Conservation (phyloP, 2,797 vertebrate genomes). For the Falco biarmicus region DNA sequence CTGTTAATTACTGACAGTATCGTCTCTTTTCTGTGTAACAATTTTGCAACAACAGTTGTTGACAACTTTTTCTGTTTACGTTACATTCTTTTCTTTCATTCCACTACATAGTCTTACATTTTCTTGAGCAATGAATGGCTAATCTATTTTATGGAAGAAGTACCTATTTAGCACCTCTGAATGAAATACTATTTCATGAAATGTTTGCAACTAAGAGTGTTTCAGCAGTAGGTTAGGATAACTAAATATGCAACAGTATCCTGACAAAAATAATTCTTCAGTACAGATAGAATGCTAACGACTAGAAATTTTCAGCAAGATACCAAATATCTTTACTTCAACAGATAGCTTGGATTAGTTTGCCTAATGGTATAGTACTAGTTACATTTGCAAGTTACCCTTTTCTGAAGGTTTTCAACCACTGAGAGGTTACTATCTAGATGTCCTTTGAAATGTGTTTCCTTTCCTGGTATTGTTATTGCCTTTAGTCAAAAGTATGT, state of each 20-base stretch:
- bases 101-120: background rate
- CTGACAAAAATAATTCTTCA: background rate
- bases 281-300: background rate
- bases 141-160: background rate
- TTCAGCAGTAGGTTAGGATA: background rate
- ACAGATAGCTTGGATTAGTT: background rate
- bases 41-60: background rate
- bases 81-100: background rate
- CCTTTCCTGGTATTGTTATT: background rate
- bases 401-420: background rate
- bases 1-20: background rate
- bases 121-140: background rate
- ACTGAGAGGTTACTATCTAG: background rate
- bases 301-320: background rate
- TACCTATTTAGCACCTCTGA: background rate
- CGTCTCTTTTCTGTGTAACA: background rate
- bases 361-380: background rate
- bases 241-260: background rate
- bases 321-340: background rate
- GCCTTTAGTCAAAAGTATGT: slow-evolving; percentile 8
- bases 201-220: background rate
- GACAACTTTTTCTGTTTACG: background rate
- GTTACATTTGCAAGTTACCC: background rate
- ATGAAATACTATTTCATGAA: background rate
- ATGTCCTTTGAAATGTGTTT: background rate